Base-by-base conservation (phyloP, 23 tunicate species). In the Aplidium turbinatum region DNA sequence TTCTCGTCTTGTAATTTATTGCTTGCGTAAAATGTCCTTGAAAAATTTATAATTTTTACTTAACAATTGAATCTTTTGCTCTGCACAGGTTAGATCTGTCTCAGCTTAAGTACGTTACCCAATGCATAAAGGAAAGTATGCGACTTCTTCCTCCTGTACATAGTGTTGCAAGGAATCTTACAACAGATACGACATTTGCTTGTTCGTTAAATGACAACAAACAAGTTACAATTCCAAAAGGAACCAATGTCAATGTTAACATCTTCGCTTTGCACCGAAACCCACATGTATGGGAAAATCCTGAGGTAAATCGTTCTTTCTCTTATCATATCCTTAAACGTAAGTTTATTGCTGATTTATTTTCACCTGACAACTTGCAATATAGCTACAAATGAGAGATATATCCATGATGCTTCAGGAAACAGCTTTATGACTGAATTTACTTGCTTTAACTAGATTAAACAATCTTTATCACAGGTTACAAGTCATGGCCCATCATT, bases 51-150 rank as follows among this genome's bases (percentile, higher is more conserved):
- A 11, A 42, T 9, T 42, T 9, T 9, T 42, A 11, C 11, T 11
- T 42, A 9, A 42, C 11, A 42, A 54, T 11, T 16, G 22, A 16
- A 54, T 54, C 21, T 54, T 11, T 5, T 65, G 36, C 38, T 65
- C 16, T 42, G 13, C 50, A 42, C 77, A 78, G 83, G 62, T 62
- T 35, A 19, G 92, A 85, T 61, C 21, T 85, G 47, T 18, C 72
- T 20, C 69, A 85, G 33, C 35, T 85, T 0, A 22, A 45, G 16
- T 78, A 78, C 39, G 45, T 85, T 3, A 70, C 73, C 2, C 56
- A 47, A 65, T 85, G 71, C 38, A 47, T 85, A 2, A 85, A 85
- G 47, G 92, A 85, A 52, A 56, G 85, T 20, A 33, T 85, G 84
- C 78, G 92, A 18, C 24, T 85, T 23, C 24, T 58, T 71, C 75